phyloP scores from a whole-genome alignment of 2,888 invertebrate species.

The Xylota segnis region DNA sequence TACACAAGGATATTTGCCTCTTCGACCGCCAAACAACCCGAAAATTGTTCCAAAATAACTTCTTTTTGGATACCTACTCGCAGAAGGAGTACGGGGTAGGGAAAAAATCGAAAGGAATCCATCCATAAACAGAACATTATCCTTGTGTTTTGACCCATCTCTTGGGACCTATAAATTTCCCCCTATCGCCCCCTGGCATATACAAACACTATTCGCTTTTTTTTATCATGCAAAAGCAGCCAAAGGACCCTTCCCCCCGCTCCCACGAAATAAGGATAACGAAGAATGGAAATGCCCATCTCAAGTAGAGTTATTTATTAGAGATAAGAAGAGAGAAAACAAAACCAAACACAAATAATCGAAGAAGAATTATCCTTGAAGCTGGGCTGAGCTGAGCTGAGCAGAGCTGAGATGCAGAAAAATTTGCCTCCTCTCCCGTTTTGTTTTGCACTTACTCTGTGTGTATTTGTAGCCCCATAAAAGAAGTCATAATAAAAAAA shows the following conservation, averaged over 20 bases:
- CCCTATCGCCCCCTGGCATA: conserved; percentile 78
- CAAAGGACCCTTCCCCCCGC: conserved; percentile 20
- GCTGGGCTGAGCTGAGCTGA: too few species aligned
- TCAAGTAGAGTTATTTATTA: conserved; percentile 69
- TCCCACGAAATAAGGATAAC: conserved; percentile 61
- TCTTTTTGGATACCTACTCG: conserved; percentile 29
- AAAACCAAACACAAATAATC: conserved; percentile 21
- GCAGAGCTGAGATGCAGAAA: conserved; percentile 65
- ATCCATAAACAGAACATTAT: conserved; percentile 78
- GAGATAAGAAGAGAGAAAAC: conserved; percentile 56
- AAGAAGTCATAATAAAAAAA: conserved; percentile 54
- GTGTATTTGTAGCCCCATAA: conserved; percentile 20
- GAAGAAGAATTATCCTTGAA: conserved; percentile 45
- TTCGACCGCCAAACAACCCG: conserved; percentile 58
- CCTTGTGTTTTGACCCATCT: conserved; percentile 79
- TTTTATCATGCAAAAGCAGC: conserved; percentile 69
- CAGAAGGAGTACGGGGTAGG: conserved; percentile 2
- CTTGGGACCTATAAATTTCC: conserved; percentile 84
- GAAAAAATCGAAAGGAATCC: conserved; percentile 67
- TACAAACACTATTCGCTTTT: conserved; percentile 51
- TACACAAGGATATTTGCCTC: conserved; percentile 46
- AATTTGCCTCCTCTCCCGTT: conserved; percentile 22
- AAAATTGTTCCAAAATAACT: conserved; percentile 65
- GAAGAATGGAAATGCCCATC: conserved; percentile 52
- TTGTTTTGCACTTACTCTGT: not conserved